Evolutionary conservation across 2,113 vertebrate genomes (phyloP).

Genomic region (Recurvirostra avosetta): DNA sequence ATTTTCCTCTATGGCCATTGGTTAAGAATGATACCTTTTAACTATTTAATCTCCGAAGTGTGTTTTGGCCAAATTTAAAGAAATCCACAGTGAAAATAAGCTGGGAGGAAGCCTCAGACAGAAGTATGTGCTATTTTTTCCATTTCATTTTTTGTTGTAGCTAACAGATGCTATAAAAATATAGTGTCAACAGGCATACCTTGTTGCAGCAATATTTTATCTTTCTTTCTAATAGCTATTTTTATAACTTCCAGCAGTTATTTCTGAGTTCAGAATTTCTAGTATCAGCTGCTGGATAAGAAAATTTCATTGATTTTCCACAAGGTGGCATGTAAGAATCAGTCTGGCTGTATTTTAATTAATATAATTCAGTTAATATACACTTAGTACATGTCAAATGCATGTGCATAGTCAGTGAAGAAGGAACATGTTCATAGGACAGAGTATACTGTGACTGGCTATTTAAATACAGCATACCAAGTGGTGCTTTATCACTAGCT

Average conservation of each 20-base stretch:
- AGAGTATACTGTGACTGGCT: neutral
- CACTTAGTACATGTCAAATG: neutral
- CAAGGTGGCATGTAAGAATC: slow-evolving; percentile 60
- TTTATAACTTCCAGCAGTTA: neutral
- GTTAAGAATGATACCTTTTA: neutral
- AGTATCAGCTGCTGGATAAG: neutral
- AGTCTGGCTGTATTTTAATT: slow-evolving; percentile 14
- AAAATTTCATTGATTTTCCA: slow-evolving; percentile 48
- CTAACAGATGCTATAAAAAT: neutral
- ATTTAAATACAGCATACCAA: neutral
- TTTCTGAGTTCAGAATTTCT: neutral
- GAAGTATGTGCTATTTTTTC: neutral
- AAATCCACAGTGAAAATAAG: neutral
- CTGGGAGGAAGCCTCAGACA: neutral
- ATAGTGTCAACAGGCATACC: neutral
- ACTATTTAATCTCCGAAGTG: neutral
- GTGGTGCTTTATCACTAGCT: neutral
- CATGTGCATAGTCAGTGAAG: neutral
- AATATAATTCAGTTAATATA: neutral
- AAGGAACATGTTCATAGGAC: rapidly evolving
- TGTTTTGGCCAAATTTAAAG: neutral
- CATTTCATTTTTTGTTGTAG: neutral
- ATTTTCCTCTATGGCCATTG: neutral
- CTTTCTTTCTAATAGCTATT: neutral
- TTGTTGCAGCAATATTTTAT: neutral